These are phyloP conservation scores for Callospermophilus lateralis DNA, from an alignment of 2,113 vertebrate species.

Conservation along the genomic window DNA sequence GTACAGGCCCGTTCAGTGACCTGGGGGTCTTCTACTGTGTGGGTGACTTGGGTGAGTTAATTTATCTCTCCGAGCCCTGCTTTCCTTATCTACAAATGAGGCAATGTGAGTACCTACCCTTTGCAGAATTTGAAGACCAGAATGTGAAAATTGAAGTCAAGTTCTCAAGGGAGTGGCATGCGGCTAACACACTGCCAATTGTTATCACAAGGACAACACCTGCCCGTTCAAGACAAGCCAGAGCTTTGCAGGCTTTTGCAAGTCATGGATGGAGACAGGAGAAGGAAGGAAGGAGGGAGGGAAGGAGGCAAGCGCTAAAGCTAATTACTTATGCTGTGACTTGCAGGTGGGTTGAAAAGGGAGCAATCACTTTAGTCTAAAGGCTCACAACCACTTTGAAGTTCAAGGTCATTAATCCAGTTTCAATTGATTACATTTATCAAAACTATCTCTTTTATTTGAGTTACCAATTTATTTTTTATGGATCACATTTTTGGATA, in stretches of 20 bases:
- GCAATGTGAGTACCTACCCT: not conserved
- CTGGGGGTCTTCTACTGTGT: not conserved
- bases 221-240: not conserved
- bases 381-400: not conserved
- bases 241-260: not conserved
- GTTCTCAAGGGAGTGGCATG: not conserved
- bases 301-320: not conserved
- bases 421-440: not conserved
- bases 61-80: not conserved
- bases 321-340: not conserved
- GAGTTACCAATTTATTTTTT: too few relatives aligned
- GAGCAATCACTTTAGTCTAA: not conserved
- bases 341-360: not conserved
- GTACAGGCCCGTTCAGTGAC: too few relatives aligned
- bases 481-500: too few relatives aligned
- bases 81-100: not conserved
- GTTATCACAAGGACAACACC: accelerated
- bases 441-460: not conserved
- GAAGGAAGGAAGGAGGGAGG: not conserved
- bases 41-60: not conserved
- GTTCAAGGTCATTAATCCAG: not conserved
- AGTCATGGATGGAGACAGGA: not conserved
- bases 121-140: not conserved
- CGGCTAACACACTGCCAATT: accelerated
- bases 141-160: not conserved